These are phyloP conservation scores for Notoglanidium macrostoma DNA, from an alignment of 2,797 vertebrate genomes.

Conservation along the genomic window DNA sequence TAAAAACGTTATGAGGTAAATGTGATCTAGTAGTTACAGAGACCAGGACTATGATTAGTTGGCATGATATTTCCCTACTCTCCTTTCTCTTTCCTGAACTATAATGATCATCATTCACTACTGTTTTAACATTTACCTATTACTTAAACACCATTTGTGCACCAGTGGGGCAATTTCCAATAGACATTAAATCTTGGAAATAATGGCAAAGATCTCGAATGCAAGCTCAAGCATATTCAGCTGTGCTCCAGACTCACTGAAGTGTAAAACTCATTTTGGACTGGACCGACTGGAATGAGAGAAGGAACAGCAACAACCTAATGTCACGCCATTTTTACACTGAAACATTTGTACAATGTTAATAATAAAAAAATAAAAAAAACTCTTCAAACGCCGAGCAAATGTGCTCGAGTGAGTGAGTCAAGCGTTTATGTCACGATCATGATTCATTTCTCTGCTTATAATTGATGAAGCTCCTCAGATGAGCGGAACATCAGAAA, in stretches of 20 bases:
- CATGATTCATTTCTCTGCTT: background rate
- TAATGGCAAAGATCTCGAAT: background rate
- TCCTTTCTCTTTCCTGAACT: background rate
- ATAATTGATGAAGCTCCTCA: background rate
- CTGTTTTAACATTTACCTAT: background rate
- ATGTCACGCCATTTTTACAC: background rate
- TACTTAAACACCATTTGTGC: background rate
- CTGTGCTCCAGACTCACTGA: background rate
- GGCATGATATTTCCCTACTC: background rate
- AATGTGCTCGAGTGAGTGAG: background rate
- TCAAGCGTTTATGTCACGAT: background rate
- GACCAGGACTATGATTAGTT: background rate
- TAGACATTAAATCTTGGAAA: background rate
- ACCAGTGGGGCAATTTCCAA: background rate
- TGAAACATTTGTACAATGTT: background rate
- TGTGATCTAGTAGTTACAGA: background rate
- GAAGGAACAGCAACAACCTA: background rate
- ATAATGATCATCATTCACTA: background rate
- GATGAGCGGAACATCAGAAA: background rate
- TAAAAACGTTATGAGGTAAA: background rate
- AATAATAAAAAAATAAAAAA: no score
- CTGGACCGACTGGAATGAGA: background rate
- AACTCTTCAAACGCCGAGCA: no score
- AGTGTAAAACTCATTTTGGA: background rate
- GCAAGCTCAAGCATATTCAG: background rate